Base-by-base conservation (phyloP, 1,140 invertebrate genomes). In the Diachasmimorpha longicaudata region DNA sequence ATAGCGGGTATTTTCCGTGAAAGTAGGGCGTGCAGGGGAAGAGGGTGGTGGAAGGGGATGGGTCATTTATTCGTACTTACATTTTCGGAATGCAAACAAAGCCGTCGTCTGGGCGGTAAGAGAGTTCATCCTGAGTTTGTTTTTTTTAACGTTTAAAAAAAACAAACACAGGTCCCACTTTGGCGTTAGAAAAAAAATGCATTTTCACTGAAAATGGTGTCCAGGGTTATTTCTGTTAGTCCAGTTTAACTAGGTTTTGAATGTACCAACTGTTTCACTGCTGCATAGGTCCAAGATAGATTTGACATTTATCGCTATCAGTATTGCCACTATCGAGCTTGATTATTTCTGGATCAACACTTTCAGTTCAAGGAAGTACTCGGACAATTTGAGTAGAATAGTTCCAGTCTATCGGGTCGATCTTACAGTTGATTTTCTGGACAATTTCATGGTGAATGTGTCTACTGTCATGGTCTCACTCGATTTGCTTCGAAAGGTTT, bases 41-140 rank as follows among this genome's bases (percentile, higher is more conserved):
- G 69, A 63, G 74, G 69, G 69, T 75, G 37, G 58, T 11, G 25
- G 31, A 16, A 36, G 16, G 21, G 23, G 68, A n/a, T 31, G 48
- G 68, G 52, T 76, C 69, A 76, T 76, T 76, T 76, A 76, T 76
- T 66, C 69, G 52, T 71, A 39, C 52, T 71, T 39, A 70, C 37
- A 71, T 66, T 44, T 68, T 68, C 31, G 14, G 58, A 31, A 63
- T 63, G 21, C 23, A 63, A 63, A 31, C 58, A 25, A 63, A 63
- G 11, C 48, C 3, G n/a, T 52, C 48, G 9, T 52, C 48, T 52
- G n/a, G 9, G 16, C 48, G 48, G 14, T 52, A 19, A 48, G 14
- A 25, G 37, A 74, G 46, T 31, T 31, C 72, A 23, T 69, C 67
- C 42, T 46, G 8, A 44, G 23, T 42, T 39, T 52, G 58, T 63